These are phyloP conservation scores for Hucho hucho DNA, from an alignment of 2,113 vertebrate species.

Conservation along the genomic window DNA sequence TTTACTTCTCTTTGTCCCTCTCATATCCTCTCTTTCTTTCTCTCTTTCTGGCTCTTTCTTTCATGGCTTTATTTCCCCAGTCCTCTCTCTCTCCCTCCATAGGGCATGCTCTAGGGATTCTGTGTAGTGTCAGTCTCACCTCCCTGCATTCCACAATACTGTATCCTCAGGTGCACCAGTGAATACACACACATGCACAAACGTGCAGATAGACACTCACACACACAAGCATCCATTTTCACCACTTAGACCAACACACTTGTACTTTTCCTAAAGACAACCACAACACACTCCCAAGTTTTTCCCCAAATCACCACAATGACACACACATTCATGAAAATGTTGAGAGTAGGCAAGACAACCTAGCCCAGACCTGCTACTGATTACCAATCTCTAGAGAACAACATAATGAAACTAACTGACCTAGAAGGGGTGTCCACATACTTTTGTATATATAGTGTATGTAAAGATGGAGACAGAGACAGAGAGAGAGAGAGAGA, in stretches of 20 bases:
- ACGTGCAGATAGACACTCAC: slow-evolving; percentile 23
- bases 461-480: too few relatives aligned
- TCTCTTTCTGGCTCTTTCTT: not conserved
- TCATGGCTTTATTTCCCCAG: not conserved
- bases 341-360: slow-evolving; percentile 9
- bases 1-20: slow-evolving; percentile 27
- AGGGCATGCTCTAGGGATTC: slow-evolving; percentile 34
- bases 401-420: not conserved
- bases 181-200: slow-evolving; percentile 11
- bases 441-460: too few relatives aligned
- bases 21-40: not conserved
- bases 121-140: slow-evolving; percentile 60
- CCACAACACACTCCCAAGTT: slow-evolving; percentile 58
- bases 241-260: slow-evolving; percentile 62
- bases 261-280: slow-evolving; percentile 58
- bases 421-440: not conserved
- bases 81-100: slow-evolving; percentile 32
- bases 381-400: not conserved
- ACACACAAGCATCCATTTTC: slow-evolving; percentile 30
- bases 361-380: not conserved
- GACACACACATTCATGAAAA: slow-evolving; percentile 18
- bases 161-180: slow-evolving; percentile 59
- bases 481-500: too few relatives aligned
- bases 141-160: slow-evolving; percentile 37
- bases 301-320: slow-evolving; percentile 58